Evolutionary conservation across 2,888 invertebrate genomes (phyloP).

Genomic region (Rhagonycha fulva): DNA sequence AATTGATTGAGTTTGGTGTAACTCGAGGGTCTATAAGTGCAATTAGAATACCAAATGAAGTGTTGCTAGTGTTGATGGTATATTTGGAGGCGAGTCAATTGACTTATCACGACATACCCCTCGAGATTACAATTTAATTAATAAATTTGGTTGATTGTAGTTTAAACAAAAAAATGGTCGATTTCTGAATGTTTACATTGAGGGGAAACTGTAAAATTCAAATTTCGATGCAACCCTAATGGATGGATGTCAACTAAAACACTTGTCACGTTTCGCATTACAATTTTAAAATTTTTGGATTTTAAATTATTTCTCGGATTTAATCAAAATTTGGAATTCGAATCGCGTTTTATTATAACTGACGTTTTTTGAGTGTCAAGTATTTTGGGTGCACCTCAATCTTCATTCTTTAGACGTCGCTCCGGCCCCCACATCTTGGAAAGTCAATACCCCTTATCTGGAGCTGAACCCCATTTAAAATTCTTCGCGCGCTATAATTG

Average conservation of each 20-base stretch:
- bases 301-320: neutral
- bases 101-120: constrained; percentile 29
- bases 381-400: constrained; percentile 37
- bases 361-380: constrained; percentile 10
- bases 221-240: constrained; percentile 38
- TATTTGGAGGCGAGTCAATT: constrained; percentile 6
- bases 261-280: constrained; percentile 22
- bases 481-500: constrained; percentile 46
- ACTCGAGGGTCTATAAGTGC: constrained; percentile 25
- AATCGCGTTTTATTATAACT: neutral
- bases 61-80: constrained; percentile 4
- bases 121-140: neutral
- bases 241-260: constrained; percentile 35
- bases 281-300: constrained; percentile 5
- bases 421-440: constrained; percentile 35
- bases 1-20: constrained; percentile 32
- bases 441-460: constrained; percentile 43
- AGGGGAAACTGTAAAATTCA: constrained; percentile 27
- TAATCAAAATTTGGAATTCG: constrained; percentile 8
- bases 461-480: constrained; percentile 43
- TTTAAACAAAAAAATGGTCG: constrained; percentile 1
- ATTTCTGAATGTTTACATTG: constrained; percentile 27
- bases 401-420: constrained; percentile 42
- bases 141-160: neutral
- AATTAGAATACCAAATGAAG: constrained; percentile 37